Base-by-base conservation (phyloP, 2,113 vertebrate genomes). In the Chaenocephalus aceratus region DNA sequence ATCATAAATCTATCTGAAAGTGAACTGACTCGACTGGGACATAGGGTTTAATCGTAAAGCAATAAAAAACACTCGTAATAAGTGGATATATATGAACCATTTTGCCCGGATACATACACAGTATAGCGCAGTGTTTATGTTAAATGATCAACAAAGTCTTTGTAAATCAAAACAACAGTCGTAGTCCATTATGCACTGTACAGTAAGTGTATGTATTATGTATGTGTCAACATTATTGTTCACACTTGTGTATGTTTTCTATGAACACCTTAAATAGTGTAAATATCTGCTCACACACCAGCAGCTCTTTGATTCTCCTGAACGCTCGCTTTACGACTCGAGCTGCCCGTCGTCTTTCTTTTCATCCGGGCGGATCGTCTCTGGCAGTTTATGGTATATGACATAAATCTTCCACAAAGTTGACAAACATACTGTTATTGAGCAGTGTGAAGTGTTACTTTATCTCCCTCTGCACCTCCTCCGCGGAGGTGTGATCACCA, bases 401-500 rank as follows among this genome's bases (percentile, higher is more conserved):
- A 79, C 52, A 84, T 72, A 75, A 81, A 77, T 71, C 59, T 74
- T 53, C n/a, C 4, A 26, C 64, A 41, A 71, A 77, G 84, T 78
- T 78, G 73, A 85, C 79, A 80, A 79, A 79, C 81, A 75, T 77
- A 14, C 36, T 54, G 54, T 51, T 77, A 53, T 48, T 34, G 2
- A 15, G 3, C 63, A 49, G 46, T 10, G 23, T 3, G 26, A 65
- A 26, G 46, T 63, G 61, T 63, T 46, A 23, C 61, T 63, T 63
- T 46, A 63, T 63, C 44, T 63, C 56, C 26, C 44, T 63, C 61
- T 49, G 11, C 57, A 81, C 77, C 41, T 86, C 77, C 65, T 57
- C 63, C 54, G 46, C 36, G 66, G 81, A 73, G 79, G 82, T 82
- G 80, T 83, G 82, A 91, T 90, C 82, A 83, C 83, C 79, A 66